Evolutionary conservation across 2,113 vertebrate genomes (phyloP), one percentile per base, ranked within the genome.

Genomic region (Scomber colias): DNA sequence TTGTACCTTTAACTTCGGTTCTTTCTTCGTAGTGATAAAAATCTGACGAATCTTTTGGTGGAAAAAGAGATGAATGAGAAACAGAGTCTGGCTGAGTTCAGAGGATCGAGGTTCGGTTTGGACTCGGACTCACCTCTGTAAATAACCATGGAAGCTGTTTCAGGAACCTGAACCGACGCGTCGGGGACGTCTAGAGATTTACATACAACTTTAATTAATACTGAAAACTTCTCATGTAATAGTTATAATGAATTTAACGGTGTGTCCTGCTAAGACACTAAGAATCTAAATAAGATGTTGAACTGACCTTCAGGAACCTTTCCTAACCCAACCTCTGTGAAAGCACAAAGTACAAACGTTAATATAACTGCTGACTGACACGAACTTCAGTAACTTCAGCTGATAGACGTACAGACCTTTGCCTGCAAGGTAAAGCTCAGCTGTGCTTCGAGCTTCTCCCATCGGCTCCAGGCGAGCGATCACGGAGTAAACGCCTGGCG

Each of bases 401-500:
- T 12, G 9, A 31, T 0, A 3, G 14, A 24, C 0, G 3, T 48
- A 55, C 94, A 87, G 3, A 98, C 97, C 97, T 99, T 96, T 97
- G 9, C 95, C 96, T 55, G 97, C 95, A 4, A 97, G 91, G 87
- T 96, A 97, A 71, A 98, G 95, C 74, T 99, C 96, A 65, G 97
- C 97, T 6, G 96, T 96, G 91, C 97, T 97, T 87, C 96, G 96
- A 59, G 96, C 95, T 93, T 98, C 97, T 81, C 96, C 96, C 90
- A 95, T 93, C 5, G 96, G 95, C 73, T 97, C 96, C 86, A 96
- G 93, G 14, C 95, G 92, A 87, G 97, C 97, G 69, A 97, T 97
- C 77, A 97, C 97, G 2, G 97, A 97, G 87, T 97, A 97, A 31
- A 97, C 96, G 71, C 97, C 97, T 99, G 88, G 27, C 84, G 75